Evolutionary conservation across 2,888 invertebrate species (phyloP).

Genomic region (Blomia tropicalis): DNA sequence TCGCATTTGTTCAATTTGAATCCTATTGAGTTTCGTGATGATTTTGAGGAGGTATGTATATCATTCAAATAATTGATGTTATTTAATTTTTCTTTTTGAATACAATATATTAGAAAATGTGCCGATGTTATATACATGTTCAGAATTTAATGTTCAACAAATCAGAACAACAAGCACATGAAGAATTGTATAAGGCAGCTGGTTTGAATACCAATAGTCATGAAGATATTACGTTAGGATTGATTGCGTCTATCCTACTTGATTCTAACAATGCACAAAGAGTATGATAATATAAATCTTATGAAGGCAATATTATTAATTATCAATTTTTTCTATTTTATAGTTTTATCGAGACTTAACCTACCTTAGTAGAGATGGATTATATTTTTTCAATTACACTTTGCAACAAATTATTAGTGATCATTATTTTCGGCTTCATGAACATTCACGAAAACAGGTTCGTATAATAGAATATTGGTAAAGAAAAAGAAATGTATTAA

Average conservation of each 20-base stretch:
- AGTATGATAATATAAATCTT: constrained; percentile 31
- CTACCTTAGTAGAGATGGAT: constrained; percentile 71
- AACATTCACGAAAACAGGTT: constrained; percentile 49
- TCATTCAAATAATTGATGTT: constrained; percentile 27
- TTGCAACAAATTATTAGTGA: constrained; percentile 70
- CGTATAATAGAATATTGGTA: too few relatives aligned
- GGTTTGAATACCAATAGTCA: constrained; percentile 64
- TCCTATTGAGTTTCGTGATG: constrained; percentile 66
- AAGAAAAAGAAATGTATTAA: background rate
- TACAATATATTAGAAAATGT: constrained; percentile 9
- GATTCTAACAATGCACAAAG: constrained; percentile 47
- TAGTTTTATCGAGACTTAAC: constrained; percentile 77
- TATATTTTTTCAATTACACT: constrained; percentile 60
- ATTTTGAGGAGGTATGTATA: constrained; percentile 65
- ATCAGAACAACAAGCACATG: constrained; percentile 84
- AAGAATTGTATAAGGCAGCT: constrained; percentile 57
- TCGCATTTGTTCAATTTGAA: constrained; percentile 25
- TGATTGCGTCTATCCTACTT: constrained; percentile 69
- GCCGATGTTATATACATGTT: constrained; percentile 44
- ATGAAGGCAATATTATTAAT: background rate
- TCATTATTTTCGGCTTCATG: constrained; percentile 69
- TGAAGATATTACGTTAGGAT: constrained; percentile 80
- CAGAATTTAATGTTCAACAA: constrained; percentile 61
- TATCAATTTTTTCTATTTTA: constrained; percentile 15
- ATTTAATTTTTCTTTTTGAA: constrained; percentile 18